Base-by-base conservation (phyloP, 2,888 invertebrate species). In the Tetanocera ferruginea region DNA sequence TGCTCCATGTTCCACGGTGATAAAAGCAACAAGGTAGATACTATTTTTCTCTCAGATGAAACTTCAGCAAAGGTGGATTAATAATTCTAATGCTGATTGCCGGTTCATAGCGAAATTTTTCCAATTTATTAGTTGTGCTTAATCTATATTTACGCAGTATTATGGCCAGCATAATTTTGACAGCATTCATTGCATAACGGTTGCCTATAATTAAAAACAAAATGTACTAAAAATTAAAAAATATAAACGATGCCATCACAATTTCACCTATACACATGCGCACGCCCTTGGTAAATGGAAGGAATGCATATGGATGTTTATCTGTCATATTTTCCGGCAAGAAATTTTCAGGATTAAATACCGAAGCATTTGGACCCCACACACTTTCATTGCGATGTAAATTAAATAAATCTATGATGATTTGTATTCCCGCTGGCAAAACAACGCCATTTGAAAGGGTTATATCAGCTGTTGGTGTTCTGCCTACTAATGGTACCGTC, bases 401-500 rank as follows among this genome's bases (percentile, higher is more conserved):
- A 23, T 37, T 0, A 67, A 37, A 67, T 23, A 67, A 19, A 17
- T 43, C 37, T 2, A 67, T 2, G 2, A 67, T 2, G 23, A 67
- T 19, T 23, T 34, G 37, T 11, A 43, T 31, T 2, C 37, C 67
- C 28, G 17, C 19, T n/a, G 67, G 67, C n/a, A 67, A 19, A 5
- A 67, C 6, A 2, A 67, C 6, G n/a, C 37, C 67, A 6, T 14
- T 23, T 34, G 67, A 19, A 8, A 67, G 9, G 0, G 6, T 6
- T 8, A 23, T 34, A 23, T 67, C 67, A 1, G 8, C 31, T 3
- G 66, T 34, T 11, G 66, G 3, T 9, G 17, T 19, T 14, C 66
- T 25, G 9, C 34, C 43, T 3, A 66, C n/a, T 19, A 66, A 14
- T 34, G 83, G 83, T 28, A 82, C 81, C 14, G 83, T 78, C 9